Evolutionary conservation across 2,113 vertebrate species (phyloP), one percentile per base, ranked within the genome.

Genomic region (Burhinus bistriatus): DNA sequence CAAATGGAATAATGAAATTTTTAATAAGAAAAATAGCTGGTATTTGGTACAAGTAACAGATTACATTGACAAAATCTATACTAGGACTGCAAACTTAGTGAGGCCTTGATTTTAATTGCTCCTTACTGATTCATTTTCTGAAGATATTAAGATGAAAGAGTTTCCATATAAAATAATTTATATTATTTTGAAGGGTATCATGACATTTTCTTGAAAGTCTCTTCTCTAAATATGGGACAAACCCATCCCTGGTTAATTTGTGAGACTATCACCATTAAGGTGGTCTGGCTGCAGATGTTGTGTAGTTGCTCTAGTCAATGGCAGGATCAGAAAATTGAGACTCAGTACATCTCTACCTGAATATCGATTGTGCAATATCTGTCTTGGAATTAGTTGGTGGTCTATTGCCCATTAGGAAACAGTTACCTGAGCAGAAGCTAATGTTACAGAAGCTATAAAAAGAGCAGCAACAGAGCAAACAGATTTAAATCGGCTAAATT

Each of bases 401-500:
- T 94, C 86, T 94, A 79, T 85, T 89, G 62, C 36, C 70, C 73
- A 85, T 85, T 87, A 96, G 55, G 79, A 97, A 95, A 83, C 72
- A 92, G 84, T 75, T 93, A 92, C 55, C 79, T 32, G 58, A 85
- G 36, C 55, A 92, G 89, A 92, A 94, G 58, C n/a, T 91, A 93
- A 90, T 87, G 87, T 86, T 96, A 82, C 78, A 93, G 42, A 79
- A 77, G 13, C 30, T 84, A 58, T 91, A 95, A 90, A 90, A 95
- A 95, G 87, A 85, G 52, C 52, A 94, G 40, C 58, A 94, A 51
- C 36, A 84, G 40, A 90, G 34, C 85, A 95, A 97, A 86, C 40
- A 79, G 44, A 76, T 95, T 96, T 85, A 96, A 95, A 93, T 96
- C 72, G 92, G 47, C 52, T 92, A 61, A 84, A 12, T 90, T 88